A percentile compares a stretch with the other conserved stretches of the same genome.
phyloP scores from a whole-genome alignment of 2,113 vertebrate species.

The Cynoglossus semilaevis region DNA sequence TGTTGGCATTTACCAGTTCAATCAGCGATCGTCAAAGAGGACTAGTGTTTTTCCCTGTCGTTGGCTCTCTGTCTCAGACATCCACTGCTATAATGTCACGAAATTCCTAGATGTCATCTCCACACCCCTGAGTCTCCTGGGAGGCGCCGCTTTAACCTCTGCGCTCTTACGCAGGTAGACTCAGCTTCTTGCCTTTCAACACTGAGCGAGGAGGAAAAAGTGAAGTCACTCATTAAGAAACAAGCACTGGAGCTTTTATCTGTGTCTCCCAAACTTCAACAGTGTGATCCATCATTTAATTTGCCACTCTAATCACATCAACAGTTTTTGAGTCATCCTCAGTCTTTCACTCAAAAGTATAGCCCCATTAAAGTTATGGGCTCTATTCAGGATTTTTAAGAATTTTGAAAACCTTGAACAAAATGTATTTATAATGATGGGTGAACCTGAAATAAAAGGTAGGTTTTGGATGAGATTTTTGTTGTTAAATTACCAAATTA shows the following conservation, averaged over 20 bases:
- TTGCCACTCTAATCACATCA: too few relatives aligned
- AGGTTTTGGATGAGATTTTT: too few relatives aligned
- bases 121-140: constrained; percentile 82
- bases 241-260: not conserved
- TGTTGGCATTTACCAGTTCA: constrained; percentile 73
- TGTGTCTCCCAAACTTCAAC: too few relatives aligned
- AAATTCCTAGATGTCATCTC: constrained; percentile 75
- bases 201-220: constrained; percentile 70
- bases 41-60: constrained; percentile 79
- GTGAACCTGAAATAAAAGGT: too few relatives aligned
- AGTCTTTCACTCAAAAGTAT: too few relatives aligned
- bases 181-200: constrained; percentile 99
- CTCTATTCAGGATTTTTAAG: too few relatives aligned
- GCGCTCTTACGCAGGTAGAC: constrained; percentile 92
- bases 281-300: too few relatives aligned
- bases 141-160: constrained; percentile 75
- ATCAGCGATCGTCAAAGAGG: constrained; percentile 64
- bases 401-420: too few relatives aligned
- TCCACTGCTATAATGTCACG: constrained; percentile 77
- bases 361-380: too few relatives aligned
- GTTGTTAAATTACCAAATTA: too few relatives aligned
- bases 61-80: constrained; percentile 82
- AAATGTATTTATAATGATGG: too few relatives aligned
- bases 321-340: too few relatives aligned
- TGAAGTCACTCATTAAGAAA: constrained; percentile 9